phyloP scores from a whole-genome alignment of 2,888 invertebrate genomes.

The Xanthorhoe spadicearia region DNA sequence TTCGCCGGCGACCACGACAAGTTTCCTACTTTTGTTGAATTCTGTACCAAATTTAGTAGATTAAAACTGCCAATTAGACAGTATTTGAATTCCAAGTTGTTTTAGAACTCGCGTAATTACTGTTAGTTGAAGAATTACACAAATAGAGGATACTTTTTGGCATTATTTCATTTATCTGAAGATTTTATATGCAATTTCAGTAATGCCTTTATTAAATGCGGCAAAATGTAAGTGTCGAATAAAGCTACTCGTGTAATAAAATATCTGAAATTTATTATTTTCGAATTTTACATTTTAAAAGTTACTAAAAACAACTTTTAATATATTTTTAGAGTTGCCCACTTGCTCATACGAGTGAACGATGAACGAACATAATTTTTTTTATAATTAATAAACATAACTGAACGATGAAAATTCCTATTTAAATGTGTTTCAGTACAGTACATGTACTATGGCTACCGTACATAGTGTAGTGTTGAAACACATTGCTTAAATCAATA shows the following conservation, averaged over 20 bases:
- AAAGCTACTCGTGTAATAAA: too few species aligned
- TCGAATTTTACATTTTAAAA: too few species aligned
- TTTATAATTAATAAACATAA: too few species aligned
- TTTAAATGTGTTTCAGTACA: too few species aligned
- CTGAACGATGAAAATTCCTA: too few species aligned
- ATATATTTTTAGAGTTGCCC: too few species aligned
- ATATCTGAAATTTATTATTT: too few species aligned
- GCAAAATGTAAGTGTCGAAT: too few species aligned
- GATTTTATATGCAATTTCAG: not conserved
- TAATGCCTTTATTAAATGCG: not conserved
- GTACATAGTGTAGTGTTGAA: not conserved
- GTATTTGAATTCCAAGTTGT: conserved; percentile 82
- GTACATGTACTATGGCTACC: too few species aligned
- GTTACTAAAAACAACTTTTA: too few species aligned
- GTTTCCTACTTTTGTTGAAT: conserved; percentile 78
- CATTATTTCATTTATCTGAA: conserved; percentile 50
- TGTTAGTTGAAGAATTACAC: conserved; percentile 78
- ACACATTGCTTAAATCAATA: conserved; percentile 17
- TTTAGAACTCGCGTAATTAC: conserved; percentile 81
- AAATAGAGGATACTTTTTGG: conserved; percentile 65
- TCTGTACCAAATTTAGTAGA: conserved; percentile 82
- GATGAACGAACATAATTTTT: too few species aligned
- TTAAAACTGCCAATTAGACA: conserved; percentile 84
- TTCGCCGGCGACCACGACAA: conserved; percentile 78
- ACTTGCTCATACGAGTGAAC: too few species aligned